Conservation (phyloP, 2,888 invertebrate genomes). For the Melangyna quadrimaculata region DNA sequence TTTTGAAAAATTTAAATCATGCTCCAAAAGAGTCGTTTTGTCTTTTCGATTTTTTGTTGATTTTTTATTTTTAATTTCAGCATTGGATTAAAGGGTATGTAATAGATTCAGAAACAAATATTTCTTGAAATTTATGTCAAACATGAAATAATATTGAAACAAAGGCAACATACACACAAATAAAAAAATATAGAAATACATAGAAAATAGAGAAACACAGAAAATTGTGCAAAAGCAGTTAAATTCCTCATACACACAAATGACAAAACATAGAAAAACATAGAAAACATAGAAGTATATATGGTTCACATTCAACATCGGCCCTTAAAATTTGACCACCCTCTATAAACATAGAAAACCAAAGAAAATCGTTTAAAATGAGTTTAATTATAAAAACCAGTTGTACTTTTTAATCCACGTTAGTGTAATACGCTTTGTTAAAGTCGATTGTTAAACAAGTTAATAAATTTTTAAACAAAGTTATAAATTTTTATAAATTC, state of each 20-base stretch:
- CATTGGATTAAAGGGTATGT: not conserved
- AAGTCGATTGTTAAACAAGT: too few species aligned
- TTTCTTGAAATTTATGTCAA: not conserved
- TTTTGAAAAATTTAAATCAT: conserved; percentile 66
- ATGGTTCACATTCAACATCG: too few species aligned
- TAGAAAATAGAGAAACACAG: not conserved
- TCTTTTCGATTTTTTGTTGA: conserved; percentile 1
- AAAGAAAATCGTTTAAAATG: too few species aligned
- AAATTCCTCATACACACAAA: not conserved
- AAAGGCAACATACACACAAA: not conserved
- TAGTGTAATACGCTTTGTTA: too few species aligned
- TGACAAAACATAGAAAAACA: not conserved
- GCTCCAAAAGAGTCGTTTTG: conserved; percentile 15
- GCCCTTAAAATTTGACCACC: too few species aligned
- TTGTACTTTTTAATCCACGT: too few species aligned
- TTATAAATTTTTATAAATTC: too few species aligned
- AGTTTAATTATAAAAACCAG: too few species aligned
- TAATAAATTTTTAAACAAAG: too few species aligned
- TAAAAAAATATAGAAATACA: not conserved
- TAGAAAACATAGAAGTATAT: too few species aligned
- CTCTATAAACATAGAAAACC: not conserved
- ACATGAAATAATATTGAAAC: not conserved
- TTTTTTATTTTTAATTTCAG: not conserved
- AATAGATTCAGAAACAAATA: not conserved
- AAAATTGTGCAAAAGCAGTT: too few species aligned